phyloP scores from a whole-genome alignment of 2,113 vertebrate species.

The Grantiella picta region DNA sequence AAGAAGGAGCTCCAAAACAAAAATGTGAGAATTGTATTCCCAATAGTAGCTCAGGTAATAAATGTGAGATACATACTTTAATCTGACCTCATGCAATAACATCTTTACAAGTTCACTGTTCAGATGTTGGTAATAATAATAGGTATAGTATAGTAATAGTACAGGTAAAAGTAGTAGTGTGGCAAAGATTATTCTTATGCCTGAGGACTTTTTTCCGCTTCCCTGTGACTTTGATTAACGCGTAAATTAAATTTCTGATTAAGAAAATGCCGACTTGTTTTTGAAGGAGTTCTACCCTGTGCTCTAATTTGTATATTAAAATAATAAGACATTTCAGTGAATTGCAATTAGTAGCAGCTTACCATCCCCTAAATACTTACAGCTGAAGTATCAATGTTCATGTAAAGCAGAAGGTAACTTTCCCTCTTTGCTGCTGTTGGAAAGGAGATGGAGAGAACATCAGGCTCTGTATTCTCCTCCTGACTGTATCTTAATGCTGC shows the following conservation, averaged over 20 bases:
- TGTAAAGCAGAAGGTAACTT: neutral
- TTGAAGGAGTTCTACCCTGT: neutral
- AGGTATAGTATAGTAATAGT: too few species aligned
- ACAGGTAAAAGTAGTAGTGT: neutral
- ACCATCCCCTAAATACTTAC: constrained; percentile 34
- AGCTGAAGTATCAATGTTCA: neutral
- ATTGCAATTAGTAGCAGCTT: constrained; percentile 1
- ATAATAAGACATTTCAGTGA: neutral
- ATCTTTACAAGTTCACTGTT: neutral
- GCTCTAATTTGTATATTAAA: neutral
- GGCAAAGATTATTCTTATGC: neutral
- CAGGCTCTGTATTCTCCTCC: constrained; percentile 14
- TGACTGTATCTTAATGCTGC: constrained; percentile 15
- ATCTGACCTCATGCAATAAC: neutral
- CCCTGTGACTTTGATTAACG: neutral
- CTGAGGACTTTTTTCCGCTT: neutral
- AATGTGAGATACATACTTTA: neutral
- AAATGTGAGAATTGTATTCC: neutral
- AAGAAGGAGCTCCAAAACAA: neutral
- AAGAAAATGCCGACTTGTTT: neutral
- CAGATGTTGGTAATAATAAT: neutral
- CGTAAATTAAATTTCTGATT: neutral
- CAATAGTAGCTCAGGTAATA: neutral
- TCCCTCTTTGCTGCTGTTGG: neutral
- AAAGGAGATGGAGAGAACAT: neutral